A percentile compares a stretch with the other conserved stretches of the same genome.
Evolutionary conservation across 2,888 invertebrate species (phyloP).

Genomic region (Nymphalis c-album): DNA sequence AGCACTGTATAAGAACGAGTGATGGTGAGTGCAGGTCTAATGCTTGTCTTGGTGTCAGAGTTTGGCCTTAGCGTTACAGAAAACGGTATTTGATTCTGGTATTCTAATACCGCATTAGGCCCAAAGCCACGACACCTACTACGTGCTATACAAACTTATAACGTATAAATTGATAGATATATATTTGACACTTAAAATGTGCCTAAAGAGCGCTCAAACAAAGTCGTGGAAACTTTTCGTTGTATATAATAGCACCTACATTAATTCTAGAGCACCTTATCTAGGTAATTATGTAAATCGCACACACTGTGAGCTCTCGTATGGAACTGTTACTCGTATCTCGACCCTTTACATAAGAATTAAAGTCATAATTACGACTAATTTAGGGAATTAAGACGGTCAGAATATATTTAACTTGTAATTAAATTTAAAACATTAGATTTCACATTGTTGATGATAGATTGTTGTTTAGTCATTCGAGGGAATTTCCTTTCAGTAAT

Average conservation of each 20-base stretch:
- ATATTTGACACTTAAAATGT: no score
- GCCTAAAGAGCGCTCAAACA: neutral
- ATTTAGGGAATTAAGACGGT: neutral
- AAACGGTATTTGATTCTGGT: no score
- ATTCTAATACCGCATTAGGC: no score
- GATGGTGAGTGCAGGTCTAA: no score
- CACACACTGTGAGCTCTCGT: neutral
- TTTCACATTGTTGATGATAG: neutral
- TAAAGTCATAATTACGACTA: slow-evolving; percentile 1
- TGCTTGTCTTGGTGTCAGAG: no score
- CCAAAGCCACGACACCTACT: no score
- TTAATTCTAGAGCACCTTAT: slow-evolving; percentile 3
- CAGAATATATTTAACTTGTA: neutral
- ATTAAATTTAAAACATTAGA: neutral
- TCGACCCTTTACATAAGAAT: slow-evolving; percentile 2
- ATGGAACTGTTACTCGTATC: neutral
- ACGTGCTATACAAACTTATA: no score
- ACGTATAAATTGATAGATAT: no score
- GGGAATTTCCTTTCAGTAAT: no score
- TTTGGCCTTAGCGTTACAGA: no score
- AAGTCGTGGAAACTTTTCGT: neutral
- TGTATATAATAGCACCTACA: neutral
- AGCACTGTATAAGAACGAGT: no score
- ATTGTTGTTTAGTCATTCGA: no score
- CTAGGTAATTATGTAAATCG: slow-evolving; percentile 6